Evolutionary conservation across 2,113 vertebrate genomes (phyloP).

Genomic region (Crotalus tigris): DNA sequence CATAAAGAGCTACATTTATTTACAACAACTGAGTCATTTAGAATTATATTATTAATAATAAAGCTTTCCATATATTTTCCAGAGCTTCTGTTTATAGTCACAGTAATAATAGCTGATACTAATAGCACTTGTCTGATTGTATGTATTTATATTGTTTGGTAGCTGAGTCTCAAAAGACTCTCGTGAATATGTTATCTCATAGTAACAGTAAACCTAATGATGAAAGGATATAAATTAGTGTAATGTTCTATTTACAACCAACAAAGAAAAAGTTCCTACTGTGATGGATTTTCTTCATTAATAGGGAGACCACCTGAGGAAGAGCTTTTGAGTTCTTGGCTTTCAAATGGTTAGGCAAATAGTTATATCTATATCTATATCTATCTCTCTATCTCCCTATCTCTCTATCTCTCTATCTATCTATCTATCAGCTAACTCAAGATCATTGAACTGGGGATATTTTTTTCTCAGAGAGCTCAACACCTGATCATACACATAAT

Average conservation of each 20-base stretch:
- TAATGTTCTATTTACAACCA: constrained; percentile 58
- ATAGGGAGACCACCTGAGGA: constrained; percentile 30
- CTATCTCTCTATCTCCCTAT: no score
- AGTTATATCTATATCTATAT: no score
- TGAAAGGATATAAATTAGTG: constrained; percentile 63
- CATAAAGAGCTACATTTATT: neutral
- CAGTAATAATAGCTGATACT: constrained; percentile 1
- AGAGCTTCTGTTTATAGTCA: neutral
- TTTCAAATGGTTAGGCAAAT: constrained; percentile 48
- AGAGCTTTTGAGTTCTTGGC: constrained; percentile 44
- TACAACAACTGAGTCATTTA: neutral
- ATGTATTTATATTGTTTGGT: constrained; percentile 52
- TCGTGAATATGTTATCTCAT: neutral
- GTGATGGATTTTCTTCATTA: constrained; percentile 67
- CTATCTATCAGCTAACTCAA: constrained; percentile 23
- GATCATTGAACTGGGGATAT: constrained; percentile 36
- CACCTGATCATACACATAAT: neutral
- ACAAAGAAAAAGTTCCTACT: constrained; percentile 37
- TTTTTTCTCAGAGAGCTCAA: neutral
- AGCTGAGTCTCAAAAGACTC: constrained; percentile 37
- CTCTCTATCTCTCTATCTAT: no score
- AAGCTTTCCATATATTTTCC: neutral
- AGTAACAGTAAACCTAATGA: constrained; percentile 28
- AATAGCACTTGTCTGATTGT: constrained; percentile 49
- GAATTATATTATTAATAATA: neutral